A percentile compares a stretch with the other conserved stretches of the same genome.
These are phyloP conservation scores for Melanotaenia nigrans DNA, from an alignment of 2,797 vertebrate species.

Conservation along the genomic window DNA sequence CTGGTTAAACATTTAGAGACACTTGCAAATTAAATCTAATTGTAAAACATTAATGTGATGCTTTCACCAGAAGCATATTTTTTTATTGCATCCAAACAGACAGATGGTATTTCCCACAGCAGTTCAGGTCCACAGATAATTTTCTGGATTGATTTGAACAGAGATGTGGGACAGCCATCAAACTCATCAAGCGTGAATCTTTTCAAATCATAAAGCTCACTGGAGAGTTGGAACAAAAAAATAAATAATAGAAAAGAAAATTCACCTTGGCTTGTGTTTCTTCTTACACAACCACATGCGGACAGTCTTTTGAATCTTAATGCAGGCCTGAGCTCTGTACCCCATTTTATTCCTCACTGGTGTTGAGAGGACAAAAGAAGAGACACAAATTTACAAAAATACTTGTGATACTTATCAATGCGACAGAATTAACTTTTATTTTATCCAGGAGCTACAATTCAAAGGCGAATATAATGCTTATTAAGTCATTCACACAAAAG, in stretches of 20 bases:
- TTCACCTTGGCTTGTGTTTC: slow-evolving; percentile 96
- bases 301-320: slow-evolving; percentile 97
- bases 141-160: slow-evolving; percentile 56
- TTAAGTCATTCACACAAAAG: not conserved
- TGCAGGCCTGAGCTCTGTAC: slow-evolving; percentile 93
- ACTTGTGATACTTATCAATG: not conserved
- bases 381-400: slow-evolving; percentile 2
- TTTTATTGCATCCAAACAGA: not conserved
- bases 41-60: too few relatives aligned
- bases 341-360: slow-evolving; percentile 96
- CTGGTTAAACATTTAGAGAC: too few relatives aligned
- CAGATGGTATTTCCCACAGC: slow-evolving; percentile 25
- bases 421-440: not conserved
- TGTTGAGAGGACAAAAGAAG: not conserved
- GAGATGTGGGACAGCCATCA: slow-evolving; percentile 47
- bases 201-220: slow-evolving; percentile 35
- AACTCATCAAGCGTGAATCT: slow-evolving; percentile 45
- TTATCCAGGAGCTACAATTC: not conserved
- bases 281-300: slow-evolving; percentile 98
- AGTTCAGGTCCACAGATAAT: slow-evolving; percentile 44
- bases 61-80: not conserved
- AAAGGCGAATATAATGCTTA: not conserved
- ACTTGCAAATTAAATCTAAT: too few relatives aligned
- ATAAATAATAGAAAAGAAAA: slow-evolving; percentile 35
- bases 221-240: not conserved